Conservation (phyloP, 2,797 vertebrate species). For the Pseudopleuronectes americanus region DNA sequence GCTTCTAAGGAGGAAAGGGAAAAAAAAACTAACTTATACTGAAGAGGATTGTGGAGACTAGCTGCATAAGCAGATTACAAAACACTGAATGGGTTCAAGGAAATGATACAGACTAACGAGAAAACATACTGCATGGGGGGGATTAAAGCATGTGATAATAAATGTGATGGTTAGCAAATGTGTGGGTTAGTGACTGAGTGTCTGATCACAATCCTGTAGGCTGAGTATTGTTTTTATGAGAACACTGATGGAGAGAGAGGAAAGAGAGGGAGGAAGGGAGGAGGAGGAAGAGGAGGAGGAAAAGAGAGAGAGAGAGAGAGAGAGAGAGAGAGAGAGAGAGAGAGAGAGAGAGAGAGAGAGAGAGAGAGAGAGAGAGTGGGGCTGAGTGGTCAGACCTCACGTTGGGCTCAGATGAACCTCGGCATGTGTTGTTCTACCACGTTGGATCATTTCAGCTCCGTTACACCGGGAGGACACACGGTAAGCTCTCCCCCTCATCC, state of each 20-base stretch:
- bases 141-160: neutral
- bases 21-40: constrained; percentile 25
- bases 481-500: too few relatives aligned
- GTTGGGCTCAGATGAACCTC: constrained; percentile 69
- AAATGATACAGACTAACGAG: constrained; percentile 1
- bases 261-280: too few relatives aligned
- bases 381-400: constrained; percentile 55
- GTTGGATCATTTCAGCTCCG: constrained; percentile 63
- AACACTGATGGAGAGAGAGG: too few relatives aligned
- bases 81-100: constrained; percentile 28
- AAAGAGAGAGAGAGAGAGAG: constrained; percentile 2
- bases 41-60: constrained; percentile 39
- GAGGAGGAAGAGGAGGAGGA: neutral
- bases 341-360: constrained; percentile 21
- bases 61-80: constrained; percentile 46
- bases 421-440: constrained; percentile 52
- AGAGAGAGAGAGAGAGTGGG: constrained; percentile 47
- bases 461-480: constrained; percentile 36
- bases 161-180: too few relatives aligned
- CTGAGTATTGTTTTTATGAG: too few relatives aligned
- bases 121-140: constrained; percentile 7
- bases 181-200: neutral
- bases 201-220: too few relatives aligned
- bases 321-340: constrained; percentile 1
- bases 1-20: constrained; percentile 22